Percentiles rank a stretch among this genome's conserved stretches.
These are phyloP conservation scores for Agrochola litura DNA, from an alignment of 2,888 invertebrate genomes.

Conservation along the genomic window DNA sequence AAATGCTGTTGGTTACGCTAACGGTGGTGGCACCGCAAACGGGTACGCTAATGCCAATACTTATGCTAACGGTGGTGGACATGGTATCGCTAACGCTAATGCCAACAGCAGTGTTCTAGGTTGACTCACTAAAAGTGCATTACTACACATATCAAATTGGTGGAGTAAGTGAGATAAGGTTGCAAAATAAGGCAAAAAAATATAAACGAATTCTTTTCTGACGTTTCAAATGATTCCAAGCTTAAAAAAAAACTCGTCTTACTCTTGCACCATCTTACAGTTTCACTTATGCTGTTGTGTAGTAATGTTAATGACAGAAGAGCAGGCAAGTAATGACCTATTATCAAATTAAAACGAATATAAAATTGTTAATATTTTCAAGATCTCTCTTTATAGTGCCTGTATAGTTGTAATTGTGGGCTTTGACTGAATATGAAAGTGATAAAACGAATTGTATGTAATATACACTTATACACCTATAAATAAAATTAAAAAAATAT, in stretches of 20 bases:
- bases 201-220: background rate
- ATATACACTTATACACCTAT: too few relatives aligned
- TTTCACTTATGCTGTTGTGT: background rate
- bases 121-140: background rate
- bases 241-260: background rate
- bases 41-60: slow-evolving; percentile 15
- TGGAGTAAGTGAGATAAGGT: background rate
- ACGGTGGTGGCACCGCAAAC: background rate
- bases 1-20: background rate
- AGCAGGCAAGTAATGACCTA: background rate
- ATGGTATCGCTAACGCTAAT: background rate
- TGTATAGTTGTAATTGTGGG: background rate
- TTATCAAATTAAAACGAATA: background rate
- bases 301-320: background rate
- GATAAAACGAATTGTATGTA: background rate
- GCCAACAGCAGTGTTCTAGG: background rate
- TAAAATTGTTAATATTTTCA: slow-evolving; percentile 4
- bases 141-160: background rate
- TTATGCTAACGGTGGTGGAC: background rate
- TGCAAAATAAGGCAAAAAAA: background rate
- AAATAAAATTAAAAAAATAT: too few relatives aligned
- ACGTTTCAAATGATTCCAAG: background rate
- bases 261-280: background rate
- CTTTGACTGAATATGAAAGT: background rate
- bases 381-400: slow-evolving; percentile 3